Conservation (phyloP, 2,113 vertebrate genomes). For the Maccullochella peelii region DNA sequence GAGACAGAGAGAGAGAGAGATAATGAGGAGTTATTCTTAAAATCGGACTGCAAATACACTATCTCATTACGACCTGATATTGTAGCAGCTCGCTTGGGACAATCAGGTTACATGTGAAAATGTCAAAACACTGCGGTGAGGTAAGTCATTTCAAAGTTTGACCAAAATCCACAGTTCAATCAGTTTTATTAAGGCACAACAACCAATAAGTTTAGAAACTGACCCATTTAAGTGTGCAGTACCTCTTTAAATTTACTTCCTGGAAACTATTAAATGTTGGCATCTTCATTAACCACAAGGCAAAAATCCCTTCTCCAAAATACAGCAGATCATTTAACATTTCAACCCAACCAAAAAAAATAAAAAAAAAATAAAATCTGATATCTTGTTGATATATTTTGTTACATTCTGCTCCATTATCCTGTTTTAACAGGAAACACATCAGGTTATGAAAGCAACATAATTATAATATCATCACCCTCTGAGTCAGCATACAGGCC, state of each 20-base stretch:
- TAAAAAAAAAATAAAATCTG: not conserved
- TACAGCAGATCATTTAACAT: not conserved
- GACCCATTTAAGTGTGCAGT: too few species aligned
- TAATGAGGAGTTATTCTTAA: constrained; percentile 17
- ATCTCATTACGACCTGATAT: not conserved
- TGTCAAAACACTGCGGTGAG: not conserved
- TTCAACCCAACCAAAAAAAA: not conserved
- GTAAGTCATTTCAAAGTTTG: not conserved
- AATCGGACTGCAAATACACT: not conserved
- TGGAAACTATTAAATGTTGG: not conserved
- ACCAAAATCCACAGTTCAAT: not conserved
- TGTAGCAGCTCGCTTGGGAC: not conserved
- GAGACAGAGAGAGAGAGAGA: not conserved
- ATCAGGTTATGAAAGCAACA: not conserved
- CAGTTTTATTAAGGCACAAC: not conserved
- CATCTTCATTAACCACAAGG: not conserved
- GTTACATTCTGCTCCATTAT: not conserved
- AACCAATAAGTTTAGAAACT: not conserved
- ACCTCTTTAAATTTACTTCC: too few species aligned
- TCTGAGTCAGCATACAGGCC: not conserved
- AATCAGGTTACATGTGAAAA: not conserved
- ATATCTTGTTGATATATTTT: not conserved
- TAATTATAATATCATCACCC: not conserved
- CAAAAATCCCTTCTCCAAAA: not conserved
- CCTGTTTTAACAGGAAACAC: not conserved